A percentile compares a stretch with the other conserved stretches of the same genome.
These are phyloP conservation scores for Marronus borbonicus DNA, from an alignment of 2,888 invertebrate species.

Conservation along the genomic window DNA sequence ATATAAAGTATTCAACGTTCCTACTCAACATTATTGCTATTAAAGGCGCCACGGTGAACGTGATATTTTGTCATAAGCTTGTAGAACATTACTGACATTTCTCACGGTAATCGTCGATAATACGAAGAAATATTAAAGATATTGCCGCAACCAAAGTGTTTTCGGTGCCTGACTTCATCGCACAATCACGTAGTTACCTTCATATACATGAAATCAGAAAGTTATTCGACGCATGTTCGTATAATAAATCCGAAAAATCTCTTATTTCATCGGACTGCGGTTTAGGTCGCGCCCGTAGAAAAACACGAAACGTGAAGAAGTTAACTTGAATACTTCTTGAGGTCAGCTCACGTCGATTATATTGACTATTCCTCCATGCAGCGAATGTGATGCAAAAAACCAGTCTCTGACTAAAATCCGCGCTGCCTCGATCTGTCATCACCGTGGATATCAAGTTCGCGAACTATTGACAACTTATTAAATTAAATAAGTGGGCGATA, in stretches of 20 bases:
- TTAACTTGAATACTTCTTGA: slow-evolving; percentile 22
- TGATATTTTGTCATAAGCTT: neutral
- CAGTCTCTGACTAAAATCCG: slow-evolving; percentile 25
- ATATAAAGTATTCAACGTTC: neutral
- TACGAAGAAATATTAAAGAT: neutral
- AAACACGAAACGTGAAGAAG: slow-evolving; percentile 38
- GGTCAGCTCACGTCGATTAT: slow-evolving; percentile 24
- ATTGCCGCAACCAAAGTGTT: neutral
- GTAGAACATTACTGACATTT: neutral
- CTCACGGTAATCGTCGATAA: slow-evolving; percentile 7
- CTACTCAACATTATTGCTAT: neutral
- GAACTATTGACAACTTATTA: neutral
- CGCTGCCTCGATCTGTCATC: slow-evolving; percentile 17
- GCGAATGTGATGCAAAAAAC: slow-evolving; percentile 16
- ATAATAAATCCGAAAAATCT: slow-evolving; percentile 39
- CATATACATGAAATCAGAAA: neutral
- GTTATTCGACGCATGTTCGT: slow-evolving; percentile 22
- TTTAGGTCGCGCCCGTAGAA: slow-evolving; percentile 22
- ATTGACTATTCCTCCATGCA: slow-evolving; percentile 19
- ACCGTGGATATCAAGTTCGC: slow-evolving; percentile 1
- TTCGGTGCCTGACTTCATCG: slow-evolving; percentile 7
- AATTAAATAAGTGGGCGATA: neutral
- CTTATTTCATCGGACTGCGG: slow-evolving; percentile 28
- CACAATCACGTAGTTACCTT: neutral
- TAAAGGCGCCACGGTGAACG: neutral